Percentiles rank a stretch among this genome's conserved stretches.
phyloP scores from a whole-genome alignment of 2,888 invertebrate species.

The Arenicola marina region DNA sequence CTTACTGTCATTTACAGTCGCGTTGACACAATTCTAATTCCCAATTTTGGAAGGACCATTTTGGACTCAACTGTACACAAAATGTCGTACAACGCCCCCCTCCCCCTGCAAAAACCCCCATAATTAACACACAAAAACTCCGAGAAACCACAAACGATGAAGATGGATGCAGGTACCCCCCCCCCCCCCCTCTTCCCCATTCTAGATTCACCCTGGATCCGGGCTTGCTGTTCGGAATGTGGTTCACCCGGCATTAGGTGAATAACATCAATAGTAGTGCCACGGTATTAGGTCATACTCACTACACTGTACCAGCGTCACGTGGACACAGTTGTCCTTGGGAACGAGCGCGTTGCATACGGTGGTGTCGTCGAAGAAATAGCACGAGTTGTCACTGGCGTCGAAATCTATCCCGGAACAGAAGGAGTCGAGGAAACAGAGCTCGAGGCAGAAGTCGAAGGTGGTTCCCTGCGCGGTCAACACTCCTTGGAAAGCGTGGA shows the following conservation, averaged over 20 bases:
- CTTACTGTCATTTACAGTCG: too few species aligned
- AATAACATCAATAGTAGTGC: too few species aligned
- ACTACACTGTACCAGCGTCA: not conserved
- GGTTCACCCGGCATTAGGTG: too few species aligned
- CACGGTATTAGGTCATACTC: not conserved
- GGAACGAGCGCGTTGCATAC: not conserved
- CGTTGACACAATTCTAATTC: too few species aligned
- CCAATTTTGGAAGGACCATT: too few species aligned
- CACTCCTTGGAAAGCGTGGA: not conserved
- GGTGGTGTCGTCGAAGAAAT: not conserved
- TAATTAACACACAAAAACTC: too few species aligned
- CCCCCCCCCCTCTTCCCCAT: too few species aligned
- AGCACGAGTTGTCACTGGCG: not conserved
- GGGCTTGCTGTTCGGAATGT: too few species aligned
- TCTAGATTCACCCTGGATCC: not conserved
- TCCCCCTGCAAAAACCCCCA: not conserved
- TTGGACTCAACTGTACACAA: too few species aligned
- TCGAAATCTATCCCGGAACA: constrained; percentile 1
- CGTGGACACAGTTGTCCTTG: constrained; percentile 3
- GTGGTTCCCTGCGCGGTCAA: not conserved
- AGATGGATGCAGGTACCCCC: too few species aligned
- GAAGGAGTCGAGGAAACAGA: not conserved
- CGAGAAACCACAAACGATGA: too few species aligned
- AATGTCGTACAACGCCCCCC: not conserved
- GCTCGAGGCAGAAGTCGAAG: not conserved